These are phyloP conservation scores for Drosophila prostipennis DNA, from an alignment of 2,888 invertebrate species.

Conservation along the genomic window DNA sequence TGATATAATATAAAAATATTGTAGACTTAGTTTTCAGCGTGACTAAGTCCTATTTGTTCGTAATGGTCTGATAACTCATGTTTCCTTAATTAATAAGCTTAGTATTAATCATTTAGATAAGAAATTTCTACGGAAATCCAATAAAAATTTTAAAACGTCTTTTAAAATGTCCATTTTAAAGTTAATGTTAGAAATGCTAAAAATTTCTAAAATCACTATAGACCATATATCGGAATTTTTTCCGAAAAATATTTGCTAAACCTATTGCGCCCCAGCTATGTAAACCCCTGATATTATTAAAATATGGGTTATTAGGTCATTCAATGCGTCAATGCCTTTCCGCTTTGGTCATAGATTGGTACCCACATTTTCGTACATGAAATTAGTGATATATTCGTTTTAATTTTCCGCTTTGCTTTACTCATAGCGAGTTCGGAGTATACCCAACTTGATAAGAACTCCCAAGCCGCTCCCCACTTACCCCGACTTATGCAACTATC, in stretches of 20 bases:
- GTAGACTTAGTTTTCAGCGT: too few species aligned
- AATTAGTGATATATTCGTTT: conserved; percentile 2
- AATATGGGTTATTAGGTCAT: conserved; percentile 36
- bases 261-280: conserved; percentile 5
- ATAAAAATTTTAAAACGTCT: too few species aligned
- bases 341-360: neutral
- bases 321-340: conserved; percentile 17
- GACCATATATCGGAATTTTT: too few species aligned
- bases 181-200: too few species aligned
- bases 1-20: too few species aligned
- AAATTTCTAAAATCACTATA: too few species aligned
- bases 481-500: conserved; percentile 44
- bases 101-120: neutral
- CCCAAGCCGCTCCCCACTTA: conserved; percentile 38
- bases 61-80: neutral
- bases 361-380: neutral
- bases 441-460: conserved; percentile 54
- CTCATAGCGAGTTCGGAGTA: conserved; percentile 14
- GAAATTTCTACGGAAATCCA: neutral
- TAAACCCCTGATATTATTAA: conserved; percentile 13
- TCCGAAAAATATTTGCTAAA: neutral
- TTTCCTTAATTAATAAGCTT: neutral
- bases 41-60: neutral
- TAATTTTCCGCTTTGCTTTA: conserved; percentile 10
- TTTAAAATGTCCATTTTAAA: too few species aligned